Conservation (phyloP, 2,797 vertebrate genomes). For the Rhyacichthys aspro region DNA sequence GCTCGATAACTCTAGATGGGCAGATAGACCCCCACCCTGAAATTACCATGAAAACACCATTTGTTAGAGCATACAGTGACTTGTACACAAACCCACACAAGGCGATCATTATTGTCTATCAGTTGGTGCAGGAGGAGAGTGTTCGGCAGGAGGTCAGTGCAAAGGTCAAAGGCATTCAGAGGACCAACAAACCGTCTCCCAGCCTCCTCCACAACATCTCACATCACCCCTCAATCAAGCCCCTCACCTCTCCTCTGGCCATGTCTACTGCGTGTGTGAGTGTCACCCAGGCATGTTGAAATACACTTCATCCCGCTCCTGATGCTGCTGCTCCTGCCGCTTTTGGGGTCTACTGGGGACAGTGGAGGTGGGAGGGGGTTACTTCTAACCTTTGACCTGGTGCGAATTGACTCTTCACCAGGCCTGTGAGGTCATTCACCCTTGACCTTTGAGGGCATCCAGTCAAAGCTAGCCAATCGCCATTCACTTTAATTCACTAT, state of each 20-base stretch:
- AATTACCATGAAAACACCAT: constrained; percentile 16
- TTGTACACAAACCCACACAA: constrained; percentile 34
- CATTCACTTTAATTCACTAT: constrained; percentile 61
- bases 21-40: constrained; percentile 14
- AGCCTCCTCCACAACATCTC: constrained; percentile 30
- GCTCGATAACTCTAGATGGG: constrained; percentile 10
- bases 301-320: constrained; percentile 49
- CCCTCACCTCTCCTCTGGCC: constrained; percentile 47
- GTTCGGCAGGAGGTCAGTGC: constrained; percentile 68
- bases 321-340: constrained; percentile 27
- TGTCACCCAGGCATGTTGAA: constrained; percentile 34
- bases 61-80: constrained; percentile 16
- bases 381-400: constrained; percentile 69
- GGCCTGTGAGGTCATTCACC: constrained; percentile 72
- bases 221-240: constrained; percentile 62
- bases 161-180: constrained; percentile 82
- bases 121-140: constrained; percentile 36
- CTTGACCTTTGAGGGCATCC: constrained; percentile 57
- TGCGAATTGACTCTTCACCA: constrained; percentile 80
- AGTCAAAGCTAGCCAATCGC: constrained; percentile 73
- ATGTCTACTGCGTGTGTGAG: constrained; percentile 31
- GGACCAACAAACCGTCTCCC: constrained; percentile 54
- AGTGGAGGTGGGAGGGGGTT: constrained; percentile 31
- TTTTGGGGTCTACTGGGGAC: constrained; percentile 2
- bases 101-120: constrained; percentile 62